Percentiles rank a stretch among this genome's conserved stretches.
Conservation (phyloP, 2,888 invertebrate species). For the Tridacna gigas region DNA sequence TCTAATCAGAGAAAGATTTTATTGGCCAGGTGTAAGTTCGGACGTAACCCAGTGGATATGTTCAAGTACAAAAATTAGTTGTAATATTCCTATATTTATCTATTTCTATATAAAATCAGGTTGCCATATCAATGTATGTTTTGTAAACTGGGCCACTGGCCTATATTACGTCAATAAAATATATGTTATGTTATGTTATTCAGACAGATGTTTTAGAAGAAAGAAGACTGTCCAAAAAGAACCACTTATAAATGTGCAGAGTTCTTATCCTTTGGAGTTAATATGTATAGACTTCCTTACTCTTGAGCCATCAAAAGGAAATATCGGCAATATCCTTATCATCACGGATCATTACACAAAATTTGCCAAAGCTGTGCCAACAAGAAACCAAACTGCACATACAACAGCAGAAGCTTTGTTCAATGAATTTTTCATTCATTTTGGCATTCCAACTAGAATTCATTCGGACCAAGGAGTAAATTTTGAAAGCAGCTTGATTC, state of each 20-base stretch:
- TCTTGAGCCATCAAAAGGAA: background rate
- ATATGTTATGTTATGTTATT: no score
- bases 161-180: no score
- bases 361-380: conserved; percentile 4
- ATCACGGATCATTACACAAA: conserved; percentile 1
- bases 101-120: no score
- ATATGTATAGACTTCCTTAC: conserved; percentile 2
- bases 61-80: no score
- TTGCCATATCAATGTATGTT: no score
- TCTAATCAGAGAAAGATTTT: no score
- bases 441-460: background rate
- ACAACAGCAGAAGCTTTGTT: background rate
- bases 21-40: no score
- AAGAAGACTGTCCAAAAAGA: background rate
- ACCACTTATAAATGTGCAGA: background rate
- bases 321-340: conserved; percentile 1
- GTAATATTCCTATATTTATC: no score
- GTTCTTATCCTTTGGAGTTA: background rate
- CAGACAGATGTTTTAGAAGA: background rate
- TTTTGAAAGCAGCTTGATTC: background rate
- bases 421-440: background rate
- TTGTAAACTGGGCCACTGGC: no score
- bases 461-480: background rate
- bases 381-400: conserved; percentile 1
- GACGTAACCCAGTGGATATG: no score